Evolutionary conservation across 2,113 vertebrate species (phyloP).

Genomic region (Brachypteracias leptosomus): DNA sequence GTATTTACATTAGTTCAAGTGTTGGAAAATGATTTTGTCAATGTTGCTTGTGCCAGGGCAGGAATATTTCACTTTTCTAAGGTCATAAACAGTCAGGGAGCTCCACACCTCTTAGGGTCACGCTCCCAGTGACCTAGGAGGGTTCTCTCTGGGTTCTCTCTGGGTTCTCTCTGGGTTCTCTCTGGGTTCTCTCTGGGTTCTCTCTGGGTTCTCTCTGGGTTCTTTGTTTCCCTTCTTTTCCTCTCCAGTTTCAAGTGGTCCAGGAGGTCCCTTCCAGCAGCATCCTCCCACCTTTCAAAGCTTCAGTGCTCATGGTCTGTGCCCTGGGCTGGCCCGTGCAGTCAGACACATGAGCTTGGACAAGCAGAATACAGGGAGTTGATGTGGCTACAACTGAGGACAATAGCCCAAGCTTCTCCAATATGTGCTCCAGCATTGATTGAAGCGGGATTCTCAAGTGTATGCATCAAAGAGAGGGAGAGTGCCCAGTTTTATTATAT

Average conservation of each 20-base stretch:
- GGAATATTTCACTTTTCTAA: not conserved
- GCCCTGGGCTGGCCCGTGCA: not conserved
- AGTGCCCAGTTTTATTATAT: rapidly evolving
- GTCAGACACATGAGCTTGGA: too few species aligned
- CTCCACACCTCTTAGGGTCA: not conserved
- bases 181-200: too few species aligned
- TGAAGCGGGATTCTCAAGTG: rapidly evolving
- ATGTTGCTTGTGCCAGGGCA: not conserved
- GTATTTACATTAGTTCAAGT: not conserved
- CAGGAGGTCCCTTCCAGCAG: not conserved
- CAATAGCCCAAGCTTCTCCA: not conserved
- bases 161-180: too few species aligned
- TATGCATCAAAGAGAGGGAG: not conserved
- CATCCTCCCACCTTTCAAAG: not conserved
- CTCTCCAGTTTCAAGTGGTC: not conserved
- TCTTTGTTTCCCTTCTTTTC: too few species aligned
- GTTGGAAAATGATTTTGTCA: not conserved
- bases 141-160: too few species aligned
- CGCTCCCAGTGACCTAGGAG: not conserved
- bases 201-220: too few species aligned
- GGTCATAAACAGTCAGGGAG: not conserved
- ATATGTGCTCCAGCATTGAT: rapidly evolving
- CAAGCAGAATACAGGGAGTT: not conserved
- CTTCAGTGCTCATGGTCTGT: rapidly evolving
- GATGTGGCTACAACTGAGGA: not conserved